Base-by-base conservation (phyloP, 2,888 invertebrate genomes). In the Baronia brevicornis region DNA sequence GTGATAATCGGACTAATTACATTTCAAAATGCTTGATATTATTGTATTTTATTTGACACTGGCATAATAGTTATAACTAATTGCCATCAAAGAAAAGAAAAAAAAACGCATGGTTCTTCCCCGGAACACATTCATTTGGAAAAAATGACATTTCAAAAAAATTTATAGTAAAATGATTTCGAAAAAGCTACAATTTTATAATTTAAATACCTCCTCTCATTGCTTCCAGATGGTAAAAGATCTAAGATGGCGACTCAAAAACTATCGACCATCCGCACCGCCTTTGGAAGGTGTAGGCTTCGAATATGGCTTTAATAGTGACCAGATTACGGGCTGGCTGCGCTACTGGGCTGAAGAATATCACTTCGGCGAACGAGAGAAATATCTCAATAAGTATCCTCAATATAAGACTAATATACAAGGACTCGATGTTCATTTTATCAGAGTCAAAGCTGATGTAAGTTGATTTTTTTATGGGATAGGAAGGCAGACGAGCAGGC, bases 351-450 rank as follows among this genome's bases (percentile, higher is more conserved):
- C 84, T 1, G 87, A 89, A 2, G 84, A 88, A 18, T 96, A 93
- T 61, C 86, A 92, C 47, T 70, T 85, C 39, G 68, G 55, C 14
- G 85, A 89, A 38, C 84, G 92, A 3, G 90, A 93, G 61, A 62
- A 66, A 5, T 84, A 85, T 41, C 69, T 96, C 3, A 95, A 96
- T 59, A 75, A 87, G 34, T 90, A 87, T 48, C 89, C 91, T 0
- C 94, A 95, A 39, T 96, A 86, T 67, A 89, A 86, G 43, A 94
- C 94, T 0, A 87, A 89, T 36, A 90, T 96, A 44, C 91, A 92
- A 60, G 87, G 87, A 1, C 58, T 92, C 45, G 86, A 89, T 43
- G 87, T 96, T 22, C 95, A 94, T 55, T 95, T 90, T 58, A 86
- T 94, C 28, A 91, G 89, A 33, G 87, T 87, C 0, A 90, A 89